Evolutionary conservation across 2,797 vertebrate species (phyloP), one percentile per base, ranked within the genome.

Genomic region (Halcyon badia): DNA sequence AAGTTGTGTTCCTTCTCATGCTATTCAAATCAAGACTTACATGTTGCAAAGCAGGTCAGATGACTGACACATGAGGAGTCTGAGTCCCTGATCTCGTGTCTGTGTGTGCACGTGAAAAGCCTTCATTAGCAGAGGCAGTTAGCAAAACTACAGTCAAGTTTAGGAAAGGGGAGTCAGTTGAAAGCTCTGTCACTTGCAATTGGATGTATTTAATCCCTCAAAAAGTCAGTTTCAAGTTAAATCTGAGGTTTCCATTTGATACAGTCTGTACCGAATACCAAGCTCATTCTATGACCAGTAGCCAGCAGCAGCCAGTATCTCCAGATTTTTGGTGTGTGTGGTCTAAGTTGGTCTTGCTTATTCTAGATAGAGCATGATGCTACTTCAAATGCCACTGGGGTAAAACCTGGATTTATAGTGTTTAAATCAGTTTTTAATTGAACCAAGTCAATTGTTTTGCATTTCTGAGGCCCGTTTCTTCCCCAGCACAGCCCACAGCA

Each of bases 401-500:
- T 68, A 64, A 78, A 83, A 20, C 6, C 35, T 71, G 30, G 57
- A 46, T 71, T 82, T 81, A 8, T 21, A 46, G 25, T 69, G 46
- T 69, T 89, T 49, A 49, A 39, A 39, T 80, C 80, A 68, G 48
- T 81, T 94, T 87, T 89, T 76, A 72, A 51, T 65, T 24, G 6
- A 87, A 69, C 14, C 8, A 39, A 84, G 77, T 69, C 42, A 51
- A 39, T 69, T 15, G 28, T 0, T 87, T 71, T 81, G 48, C 37
- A 30, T 16, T 89, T 71, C 69, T 78, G 52, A 73, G 75, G 56
- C 33, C 44, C 8, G 1, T 66, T 85, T 90, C 35, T 77, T 71
- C 41, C 46, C 41, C 52, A 33, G 57, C 66, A 37, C 1, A 1
- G n/a, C 61, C n/a, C 10, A 30, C 0, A 1, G 76, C 41, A n/a